Evolutionary conservation across 2,113 vertebrate genomes (phyloP).

Genomic region (Chamaetylas fuelleborni): DNA sequence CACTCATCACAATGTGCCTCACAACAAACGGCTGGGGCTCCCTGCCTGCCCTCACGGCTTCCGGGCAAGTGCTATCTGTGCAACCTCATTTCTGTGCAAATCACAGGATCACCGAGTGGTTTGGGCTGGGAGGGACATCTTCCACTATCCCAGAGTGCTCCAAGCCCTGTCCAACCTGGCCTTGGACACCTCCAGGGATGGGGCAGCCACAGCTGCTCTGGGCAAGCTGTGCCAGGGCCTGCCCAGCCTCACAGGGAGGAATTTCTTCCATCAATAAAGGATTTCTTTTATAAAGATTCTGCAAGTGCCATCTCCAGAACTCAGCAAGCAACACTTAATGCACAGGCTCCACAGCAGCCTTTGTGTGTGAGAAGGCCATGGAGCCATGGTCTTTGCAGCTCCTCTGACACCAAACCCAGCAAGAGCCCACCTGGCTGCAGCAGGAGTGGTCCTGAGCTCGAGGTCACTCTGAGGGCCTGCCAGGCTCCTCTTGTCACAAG

Average conservation of each 20-base stretch:
- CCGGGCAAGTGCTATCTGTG: neutral
- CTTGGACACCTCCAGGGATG: neutral
- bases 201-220: neutral
- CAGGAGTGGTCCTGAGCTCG: neutral
- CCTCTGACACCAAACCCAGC: neutral
- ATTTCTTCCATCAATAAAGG: neutral
- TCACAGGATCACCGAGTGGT: neutral
- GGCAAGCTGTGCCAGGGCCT: neutral
- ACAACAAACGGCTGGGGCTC: accelerated
- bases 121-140: neutral
- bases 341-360: neutral
- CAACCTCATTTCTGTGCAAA: neutral
- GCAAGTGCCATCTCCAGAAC: neutral
- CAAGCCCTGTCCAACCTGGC: neutral
- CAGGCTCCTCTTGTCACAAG: neutral
- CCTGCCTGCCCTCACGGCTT: neutral
- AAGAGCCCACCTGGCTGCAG: neutral
- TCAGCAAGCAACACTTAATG: neutral
- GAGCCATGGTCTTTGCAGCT: accelerated
- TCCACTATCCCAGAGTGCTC: neutral
- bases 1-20: accelerated
- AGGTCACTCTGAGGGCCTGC: neutral
- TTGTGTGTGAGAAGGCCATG: neutral
- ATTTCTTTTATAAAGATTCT: neutral
- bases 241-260: accelerated